Percentiles rank a stretch among this genome's conserved stretches.
phyloP scores from a whole-genome alignment of 2,888 invertebrate genomes.

The Parascotia fuliginaria region DNA sequence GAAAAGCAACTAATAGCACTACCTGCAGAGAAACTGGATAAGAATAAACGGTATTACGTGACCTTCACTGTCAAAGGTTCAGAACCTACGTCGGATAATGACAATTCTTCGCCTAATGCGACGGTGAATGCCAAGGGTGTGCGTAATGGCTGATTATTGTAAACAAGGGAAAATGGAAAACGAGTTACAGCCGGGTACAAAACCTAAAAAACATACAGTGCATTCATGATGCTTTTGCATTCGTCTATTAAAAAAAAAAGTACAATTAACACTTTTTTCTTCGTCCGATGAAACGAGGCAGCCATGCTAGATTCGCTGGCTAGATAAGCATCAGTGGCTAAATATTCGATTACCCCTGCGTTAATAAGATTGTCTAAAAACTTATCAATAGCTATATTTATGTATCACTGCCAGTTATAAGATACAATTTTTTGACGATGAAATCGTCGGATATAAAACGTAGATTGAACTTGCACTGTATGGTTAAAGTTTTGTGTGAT shows the following conservation, averaged over 20 bases:
- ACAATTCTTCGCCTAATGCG: constrained; percentile 72
- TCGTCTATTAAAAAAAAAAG: no score
- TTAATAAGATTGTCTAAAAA: no score
- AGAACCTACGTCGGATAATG: constrained; percentile 84
- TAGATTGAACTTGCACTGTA: constrained; percentile 8
- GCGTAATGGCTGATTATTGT: constrained; percentile 63
- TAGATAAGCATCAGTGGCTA: no score
- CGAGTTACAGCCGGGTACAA: neutral
- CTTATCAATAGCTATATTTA: constrained; percentile 2
- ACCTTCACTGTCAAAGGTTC: constrained; percentile 95
- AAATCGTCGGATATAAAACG: constrained; percentile 5
- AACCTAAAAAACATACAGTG: no score
- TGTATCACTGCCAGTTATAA: constrained; percentile 51
- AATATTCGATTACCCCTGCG: no score
- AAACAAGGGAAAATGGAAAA: neutral
- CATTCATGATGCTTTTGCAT: no score
- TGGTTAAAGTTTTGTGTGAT: constrained; percentile 29
- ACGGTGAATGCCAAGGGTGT: constrained; percentile 75
- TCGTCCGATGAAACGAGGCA: no score
- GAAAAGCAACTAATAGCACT: constrained; percentile 95
- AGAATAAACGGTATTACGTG: constrained; percentile 96
- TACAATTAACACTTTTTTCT: no score
- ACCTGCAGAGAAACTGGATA: constrained; percentile 94
- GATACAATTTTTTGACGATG: neutral
- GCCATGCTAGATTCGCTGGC: no score